Conservation (phyloP, 2,797 vertebrate species). For the Hirundo rustica region DNA sequence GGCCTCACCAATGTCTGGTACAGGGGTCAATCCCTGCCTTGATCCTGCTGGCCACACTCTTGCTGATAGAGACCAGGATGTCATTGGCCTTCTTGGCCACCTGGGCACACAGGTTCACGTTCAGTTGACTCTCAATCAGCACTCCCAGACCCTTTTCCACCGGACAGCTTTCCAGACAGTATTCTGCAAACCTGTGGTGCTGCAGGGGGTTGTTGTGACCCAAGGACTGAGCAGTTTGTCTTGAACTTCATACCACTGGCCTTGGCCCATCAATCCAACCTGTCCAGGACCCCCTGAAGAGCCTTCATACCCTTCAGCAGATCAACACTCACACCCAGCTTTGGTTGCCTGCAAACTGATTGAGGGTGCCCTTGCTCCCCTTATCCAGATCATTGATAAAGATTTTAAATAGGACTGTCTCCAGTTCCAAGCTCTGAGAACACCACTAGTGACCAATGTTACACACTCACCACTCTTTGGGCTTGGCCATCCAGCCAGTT, state of each 20-base stretch:
- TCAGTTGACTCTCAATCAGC: not conserved
- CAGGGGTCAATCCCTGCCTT: not conserved
- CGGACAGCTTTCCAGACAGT: not conserved
- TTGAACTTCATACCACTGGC: not conserved
- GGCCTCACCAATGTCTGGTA: not conserved
- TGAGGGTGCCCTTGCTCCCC: not conserved
- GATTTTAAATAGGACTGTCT: not conserved
- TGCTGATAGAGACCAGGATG: not conserved
- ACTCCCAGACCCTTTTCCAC: not conserved
- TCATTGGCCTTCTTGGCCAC: not conserved
- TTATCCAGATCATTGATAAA: not conserved
- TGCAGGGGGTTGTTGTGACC: not conserved
- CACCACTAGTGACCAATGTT: not conserved
- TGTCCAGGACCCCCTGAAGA: not conserved
- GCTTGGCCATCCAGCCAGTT: not conserved
- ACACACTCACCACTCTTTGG: not conserved
- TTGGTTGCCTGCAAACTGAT: not conserved
- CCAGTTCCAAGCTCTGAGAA: not conserved
- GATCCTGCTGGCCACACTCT: not conserved
- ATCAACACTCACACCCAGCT: fast-evolving
- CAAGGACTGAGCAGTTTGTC: not conserved
- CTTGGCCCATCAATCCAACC: not conserved
- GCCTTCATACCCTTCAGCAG: not conserved
- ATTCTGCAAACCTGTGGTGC: not conserved
- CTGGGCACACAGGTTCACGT: fast-evolving